Evolutionary conservation across 2,113 vertebrate genomes (phyloP).

Genomic region (Paracanthobrama guichenoti): DNA sequence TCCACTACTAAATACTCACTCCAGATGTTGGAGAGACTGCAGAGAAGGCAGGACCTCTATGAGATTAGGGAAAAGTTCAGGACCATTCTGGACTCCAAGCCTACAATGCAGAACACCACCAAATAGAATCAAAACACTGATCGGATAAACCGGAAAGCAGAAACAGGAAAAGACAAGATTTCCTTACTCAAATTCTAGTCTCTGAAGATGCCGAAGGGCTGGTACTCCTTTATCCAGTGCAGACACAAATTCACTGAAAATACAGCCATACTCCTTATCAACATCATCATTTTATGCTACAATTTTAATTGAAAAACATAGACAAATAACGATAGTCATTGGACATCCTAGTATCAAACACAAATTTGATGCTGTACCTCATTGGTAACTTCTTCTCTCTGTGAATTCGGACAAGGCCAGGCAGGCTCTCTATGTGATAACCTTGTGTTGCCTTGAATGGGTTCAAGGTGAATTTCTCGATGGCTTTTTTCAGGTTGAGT

Average conservation of each 20-base stretch:
- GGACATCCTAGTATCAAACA: neutral
- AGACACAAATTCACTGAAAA: conserved; percentile 59
- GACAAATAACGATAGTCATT: neutral
- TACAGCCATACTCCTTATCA: conserved; percentile 27
- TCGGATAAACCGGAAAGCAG: neutral
- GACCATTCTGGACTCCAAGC: conserved; percentile 78
- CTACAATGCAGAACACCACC: conserved; percentile 50
- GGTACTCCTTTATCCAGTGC: conserved; percentile 75
- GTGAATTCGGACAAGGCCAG: conserved; percentile 81
- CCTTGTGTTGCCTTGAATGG: conserved; percentile 84
- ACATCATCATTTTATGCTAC: neutral
- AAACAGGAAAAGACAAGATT: neutral
- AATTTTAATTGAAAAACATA: neutral
- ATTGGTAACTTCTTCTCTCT: conserved; percentile 69
- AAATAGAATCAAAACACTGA: neutral
- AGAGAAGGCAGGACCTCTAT: conserved; percentile 81
- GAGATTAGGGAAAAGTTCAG: conserved; percentile 77
- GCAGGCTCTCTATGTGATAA: conserved; percentile 83
- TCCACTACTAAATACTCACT: conserved; percentile 72
- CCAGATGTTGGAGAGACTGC: conserved; percentile 80
- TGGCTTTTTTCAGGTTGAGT: conserved; percentile 67
- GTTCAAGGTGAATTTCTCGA: conserved; percentile 84
- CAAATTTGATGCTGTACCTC: conserved; percentile 67
- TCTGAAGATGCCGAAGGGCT: conserved; percentile 81
- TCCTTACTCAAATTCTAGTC: conserved; percentile 81